phyloP scores from a whole-genome alignment of 2,888 invertebrate genomes.

The Epinotia demarniana region DNA sequence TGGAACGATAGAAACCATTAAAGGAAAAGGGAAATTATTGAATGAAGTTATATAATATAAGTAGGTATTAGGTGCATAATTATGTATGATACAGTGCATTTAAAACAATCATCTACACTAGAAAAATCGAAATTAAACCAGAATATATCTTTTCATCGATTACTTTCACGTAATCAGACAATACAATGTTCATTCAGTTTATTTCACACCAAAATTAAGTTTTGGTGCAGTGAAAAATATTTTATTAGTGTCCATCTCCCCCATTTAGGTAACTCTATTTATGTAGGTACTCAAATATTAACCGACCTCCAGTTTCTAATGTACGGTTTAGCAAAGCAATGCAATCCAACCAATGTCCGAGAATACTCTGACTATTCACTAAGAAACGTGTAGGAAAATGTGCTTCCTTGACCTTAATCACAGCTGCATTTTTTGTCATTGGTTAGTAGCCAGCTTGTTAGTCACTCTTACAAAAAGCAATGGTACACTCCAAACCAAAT shows the following conservation, averaged over 20 bases:
- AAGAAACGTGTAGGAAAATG: conserved; percentile 5
- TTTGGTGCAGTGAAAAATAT: neutral
- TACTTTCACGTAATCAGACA: neutral
- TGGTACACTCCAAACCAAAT: conserved; percentile 32
- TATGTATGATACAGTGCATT: neutral
- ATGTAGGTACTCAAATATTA: neutral
- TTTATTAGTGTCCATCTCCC: neutral
- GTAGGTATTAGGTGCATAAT: neutral
- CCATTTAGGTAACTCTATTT: neutral
- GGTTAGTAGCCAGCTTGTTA: conserved; percentile 39
- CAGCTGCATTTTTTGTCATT: conserved; percentile 8
- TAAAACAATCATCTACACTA: conserved; percentile 1
- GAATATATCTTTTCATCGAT: neutral
- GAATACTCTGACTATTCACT: conserved; percentile 4
- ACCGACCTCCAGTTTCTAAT: neutral
- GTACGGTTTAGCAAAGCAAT: conserved; percentile 10
- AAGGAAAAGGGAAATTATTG: neutral
- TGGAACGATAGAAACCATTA: neutral
- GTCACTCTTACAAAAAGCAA: conserved; percentile 29
- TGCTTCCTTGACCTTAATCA: conserved; percentile 19
- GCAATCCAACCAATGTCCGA: neutral
- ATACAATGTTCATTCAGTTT: neutral
- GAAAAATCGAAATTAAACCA: neutral
- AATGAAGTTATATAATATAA: neutral
- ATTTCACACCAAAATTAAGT: neutral